A percentile compares a stretch with the other conserved stretches of the same genome.
phyloP scores from a whole-genome alignment of 2,113 vertebrate genomes.

The Plotosus lineatus region DNA sequence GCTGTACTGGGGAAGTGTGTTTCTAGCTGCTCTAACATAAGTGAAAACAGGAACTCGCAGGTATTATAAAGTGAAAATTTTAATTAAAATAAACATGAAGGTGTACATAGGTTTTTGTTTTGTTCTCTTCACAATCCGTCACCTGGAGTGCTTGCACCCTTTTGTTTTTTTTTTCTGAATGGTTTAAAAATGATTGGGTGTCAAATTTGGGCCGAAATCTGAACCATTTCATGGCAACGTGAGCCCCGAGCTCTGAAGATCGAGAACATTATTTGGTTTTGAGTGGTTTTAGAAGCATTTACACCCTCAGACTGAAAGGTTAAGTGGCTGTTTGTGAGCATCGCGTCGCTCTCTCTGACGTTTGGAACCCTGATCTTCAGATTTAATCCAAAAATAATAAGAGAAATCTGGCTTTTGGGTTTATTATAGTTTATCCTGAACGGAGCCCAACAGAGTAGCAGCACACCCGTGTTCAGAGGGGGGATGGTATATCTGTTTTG shows the following conservation, averaged over 20 bases:
- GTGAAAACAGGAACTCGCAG: neutral
- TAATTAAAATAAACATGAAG: too few relatives aligned
- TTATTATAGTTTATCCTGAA: neutral
- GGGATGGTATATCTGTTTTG: neutral
- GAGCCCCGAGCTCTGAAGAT: neutral
- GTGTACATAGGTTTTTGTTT: too few relatives aligned
- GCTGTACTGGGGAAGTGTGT: neutral
- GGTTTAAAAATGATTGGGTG: neutral
- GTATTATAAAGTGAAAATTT: too few relatives aligned
- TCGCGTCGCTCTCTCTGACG: neutral
- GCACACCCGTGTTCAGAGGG: neutral
- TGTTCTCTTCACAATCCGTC: too few relatives aligned
- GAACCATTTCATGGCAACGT: neutral
- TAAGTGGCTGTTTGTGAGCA: slow-evolving; percentile 1
- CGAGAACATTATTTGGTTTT: neutral
- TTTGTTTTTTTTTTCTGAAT: neutral
- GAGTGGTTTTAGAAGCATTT: slow-evolving; percentile 1
- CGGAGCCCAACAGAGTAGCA: neutral
- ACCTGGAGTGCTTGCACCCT: neutral
- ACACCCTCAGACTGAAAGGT: neutral
- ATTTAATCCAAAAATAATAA: too few relatives aligned
- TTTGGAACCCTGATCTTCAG: neutral
- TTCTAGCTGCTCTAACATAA: neutral
- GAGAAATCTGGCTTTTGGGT: neutral
- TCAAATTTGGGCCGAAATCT: neutral